Percentiles rank a stretch among this genome's conserved stretches.
Conservation (phyloP, 2,113 vertebrate genomes). For the Eudyptes chrysolophus region DNA sequence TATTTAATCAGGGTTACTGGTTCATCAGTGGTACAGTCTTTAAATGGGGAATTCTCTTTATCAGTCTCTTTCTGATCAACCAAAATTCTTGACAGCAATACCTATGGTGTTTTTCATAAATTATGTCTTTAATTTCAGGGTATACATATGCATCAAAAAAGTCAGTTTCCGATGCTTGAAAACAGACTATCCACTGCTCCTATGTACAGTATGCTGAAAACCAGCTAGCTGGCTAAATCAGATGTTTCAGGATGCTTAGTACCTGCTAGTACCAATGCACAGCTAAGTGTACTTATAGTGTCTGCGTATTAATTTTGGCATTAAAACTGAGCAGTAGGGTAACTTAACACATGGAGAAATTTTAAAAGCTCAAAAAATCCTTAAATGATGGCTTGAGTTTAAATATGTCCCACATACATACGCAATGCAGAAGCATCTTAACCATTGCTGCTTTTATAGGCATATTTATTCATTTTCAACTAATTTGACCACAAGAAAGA, state of each 20-base stretch:
- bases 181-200: neutral
- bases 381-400: neutral
- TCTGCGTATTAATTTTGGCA: neutral
- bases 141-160: neutral
- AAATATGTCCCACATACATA: neutral
- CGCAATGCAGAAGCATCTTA: neutral
- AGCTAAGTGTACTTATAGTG: neutral
- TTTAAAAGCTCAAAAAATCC: neutral
- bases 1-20: slow-evolving; percentile 70
- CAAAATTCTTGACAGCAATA: slow-evolving; percentile 80
- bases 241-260: neutral
- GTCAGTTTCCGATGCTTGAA: neutral
- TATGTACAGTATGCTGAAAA: neutral
- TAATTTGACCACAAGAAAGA: neutral
- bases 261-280: neutral
- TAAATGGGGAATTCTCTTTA: slow-evolving; percentile 80
- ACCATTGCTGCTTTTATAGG: neutral
- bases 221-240: neutral
- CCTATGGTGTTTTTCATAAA: slow-evolving; percentile 63
- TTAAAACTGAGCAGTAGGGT: neutral
- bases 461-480: neutral
- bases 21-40: slow-evolving; percentile 68
- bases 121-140: neutral
- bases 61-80: slow-evolving; percentile 80
- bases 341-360: neutral